These are phyloP conservation scores for Diadophis punctatus DNA, from an alignment of 2,113 vertebrate species.

Conservation along the genomic window DNA sequence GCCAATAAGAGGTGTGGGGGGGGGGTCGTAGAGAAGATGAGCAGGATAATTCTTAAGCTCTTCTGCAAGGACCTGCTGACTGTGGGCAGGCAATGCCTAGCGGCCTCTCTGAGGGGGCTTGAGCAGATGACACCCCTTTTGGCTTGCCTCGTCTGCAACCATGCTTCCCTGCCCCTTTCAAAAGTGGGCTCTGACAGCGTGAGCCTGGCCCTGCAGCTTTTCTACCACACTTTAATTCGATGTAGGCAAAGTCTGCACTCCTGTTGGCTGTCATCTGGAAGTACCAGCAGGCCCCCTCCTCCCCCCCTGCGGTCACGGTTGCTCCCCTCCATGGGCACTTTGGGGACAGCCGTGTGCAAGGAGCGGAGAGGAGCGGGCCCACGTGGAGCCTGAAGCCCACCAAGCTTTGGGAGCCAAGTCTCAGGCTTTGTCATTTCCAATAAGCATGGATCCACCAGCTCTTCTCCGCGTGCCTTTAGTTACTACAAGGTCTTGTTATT, in stretches of 20 bases:
- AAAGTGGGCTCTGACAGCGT: not conserved
- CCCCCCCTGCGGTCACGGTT: not conserved
- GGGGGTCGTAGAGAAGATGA: too few species aligned
- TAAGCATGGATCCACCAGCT: not conserved
- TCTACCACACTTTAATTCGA: not conserved
- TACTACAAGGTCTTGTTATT: not conserved
- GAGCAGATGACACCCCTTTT: not conserved
- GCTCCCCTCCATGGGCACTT: not conserved
- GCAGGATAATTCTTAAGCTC: too few species aligned
- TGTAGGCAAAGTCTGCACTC: not conserved
- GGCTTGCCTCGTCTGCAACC: not conserved
- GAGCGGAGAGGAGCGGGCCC: not conserved
- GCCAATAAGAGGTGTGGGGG: too few species aligned
- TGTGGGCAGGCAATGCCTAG: too few species aligned
- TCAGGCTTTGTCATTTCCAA: not conserved
- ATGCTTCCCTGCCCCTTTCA: not conserved
- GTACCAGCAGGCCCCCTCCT: not conserved
- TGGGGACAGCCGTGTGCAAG: not conserved
- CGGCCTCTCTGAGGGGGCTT: not conserved
- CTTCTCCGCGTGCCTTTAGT: not conserved
- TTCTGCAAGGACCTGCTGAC: too few species aligned
- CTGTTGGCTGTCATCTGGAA: not conserved
- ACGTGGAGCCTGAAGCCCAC: not conserved
- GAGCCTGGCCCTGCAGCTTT: not conserved
- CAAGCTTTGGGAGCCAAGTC: not conserved